Evolutionary conservation across 2,797 vertebrate species (phyloP).

Genomic region (Todus mexicanus): DNA sequence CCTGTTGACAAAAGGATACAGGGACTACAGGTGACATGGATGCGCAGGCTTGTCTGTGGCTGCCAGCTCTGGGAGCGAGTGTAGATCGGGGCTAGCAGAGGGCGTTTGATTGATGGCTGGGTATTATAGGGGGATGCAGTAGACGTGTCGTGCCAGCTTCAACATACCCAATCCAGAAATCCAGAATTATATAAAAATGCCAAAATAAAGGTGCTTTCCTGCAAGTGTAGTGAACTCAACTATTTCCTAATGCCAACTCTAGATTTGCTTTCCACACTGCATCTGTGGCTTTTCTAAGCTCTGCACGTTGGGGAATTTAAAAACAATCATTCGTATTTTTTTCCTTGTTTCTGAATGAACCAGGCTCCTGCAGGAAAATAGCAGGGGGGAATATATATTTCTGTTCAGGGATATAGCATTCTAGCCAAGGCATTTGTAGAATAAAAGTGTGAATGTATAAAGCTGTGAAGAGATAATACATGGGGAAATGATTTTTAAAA

Average conservation of each 20-base stretch:
- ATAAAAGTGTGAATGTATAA: background rate
- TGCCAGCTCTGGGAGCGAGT: background rate
- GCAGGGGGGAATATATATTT: conserved; percentile 40
- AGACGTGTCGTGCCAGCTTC: background rate
- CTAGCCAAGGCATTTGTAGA: conserved; percentile 16
- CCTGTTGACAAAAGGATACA: rapidly evolving
- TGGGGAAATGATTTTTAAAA: background rate
- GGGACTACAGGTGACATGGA: background rate
- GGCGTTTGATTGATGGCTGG: background rate
- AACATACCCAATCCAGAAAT: background rate
- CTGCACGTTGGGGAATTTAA: background rate
- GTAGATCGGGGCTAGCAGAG: background rate
- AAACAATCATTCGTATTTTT: conserved; percentile 11
- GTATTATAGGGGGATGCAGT: background rate
- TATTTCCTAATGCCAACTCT: background rate
- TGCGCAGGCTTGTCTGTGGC: background rate
- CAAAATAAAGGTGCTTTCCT: background rate
- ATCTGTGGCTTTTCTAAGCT: conserved; percentile 17
- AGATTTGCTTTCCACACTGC: background rate
- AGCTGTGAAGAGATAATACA: conserved; percentile 6
- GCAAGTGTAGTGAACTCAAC: background rate
- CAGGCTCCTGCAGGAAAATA: conserved; percentile 38
- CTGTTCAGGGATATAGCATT: conserved; percentile 5
- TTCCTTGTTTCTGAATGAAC: conserved; percentile 14
- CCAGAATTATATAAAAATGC: background rate